Evolutionary conservation across 2,888 invertebrate genomes (phyloP).

Genomic region (Myathropa florea): DNA sequence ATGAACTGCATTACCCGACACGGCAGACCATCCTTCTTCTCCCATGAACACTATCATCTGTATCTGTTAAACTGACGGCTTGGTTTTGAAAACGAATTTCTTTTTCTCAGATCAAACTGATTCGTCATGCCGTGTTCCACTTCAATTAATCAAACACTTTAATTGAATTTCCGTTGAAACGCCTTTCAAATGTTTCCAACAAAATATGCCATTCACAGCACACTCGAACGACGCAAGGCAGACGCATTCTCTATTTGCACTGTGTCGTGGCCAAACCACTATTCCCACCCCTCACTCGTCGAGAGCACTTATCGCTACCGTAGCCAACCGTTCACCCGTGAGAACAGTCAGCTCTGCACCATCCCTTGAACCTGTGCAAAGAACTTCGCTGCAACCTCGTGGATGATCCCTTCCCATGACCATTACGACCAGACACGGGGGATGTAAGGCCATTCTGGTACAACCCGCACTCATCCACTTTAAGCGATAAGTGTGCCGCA

Average conservation of each 20-base stretch:
- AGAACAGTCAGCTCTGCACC: slow-evolving; percentile 37
- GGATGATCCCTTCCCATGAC: slow-evolving; percentile 57
- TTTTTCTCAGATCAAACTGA: slow-evolving; percentile 41
- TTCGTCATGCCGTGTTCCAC: slow-evolving; percentile 68
- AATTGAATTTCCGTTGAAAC: slow-evolving; percentile 45
- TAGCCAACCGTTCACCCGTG: slow-evolving; percentile 48
- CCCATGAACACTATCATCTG: background rate
- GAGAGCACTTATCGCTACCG: slow-evolving; percentile 32
- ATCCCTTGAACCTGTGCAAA: slow-evolving; percentile 49
- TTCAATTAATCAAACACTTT: slow-evolving; percentile 65
- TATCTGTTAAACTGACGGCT: slow-evolving; percentile 15
- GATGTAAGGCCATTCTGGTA: slow-evolving; percentile 36
- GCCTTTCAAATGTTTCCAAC: slow-evolving; percentile 45
- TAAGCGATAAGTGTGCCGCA: slow-evolving; percentile 67
- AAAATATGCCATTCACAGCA: slow-evolving; percentile 42
- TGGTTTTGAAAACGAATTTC: background rate
- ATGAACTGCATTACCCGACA: background rate
- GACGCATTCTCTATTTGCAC: slow-evolving; percentile 47
- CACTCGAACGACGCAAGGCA: background rate
- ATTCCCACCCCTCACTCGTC: slow-evolving; percentile 10
- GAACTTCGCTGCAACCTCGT: slow-evolving; percentile 2
- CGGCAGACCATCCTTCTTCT: background rate
- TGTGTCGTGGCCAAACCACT: slow-evolving; percentile 37
- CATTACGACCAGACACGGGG: slow-evolving; percentile 1
- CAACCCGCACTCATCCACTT: slow-evolving; percentile 59